Conservation (phyloP, 2,888 invertebrate species). For the Epinotia demarniana region DNA sequence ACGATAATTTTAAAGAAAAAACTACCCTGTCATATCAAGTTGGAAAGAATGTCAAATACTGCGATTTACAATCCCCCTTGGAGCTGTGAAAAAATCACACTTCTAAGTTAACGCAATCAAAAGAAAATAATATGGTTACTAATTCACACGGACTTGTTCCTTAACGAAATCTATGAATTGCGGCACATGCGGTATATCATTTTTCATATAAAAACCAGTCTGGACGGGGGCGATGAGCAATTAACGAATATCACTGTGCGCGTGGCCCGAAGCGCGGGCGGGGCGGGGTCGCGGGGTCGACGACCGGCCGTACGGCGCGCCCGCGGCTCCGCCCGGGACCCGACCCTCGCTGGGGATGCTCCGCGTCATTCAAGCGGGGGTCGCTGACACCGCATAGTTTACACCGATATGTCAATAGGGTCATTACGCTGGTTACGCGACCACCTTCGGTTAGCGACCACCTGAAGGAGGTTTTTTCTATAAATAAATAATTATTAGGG, state of each 20-base stretch:
- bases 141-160: too few relatives aligned
- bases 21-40: too few relatives aligned
- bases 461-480: too few relatives aligned
- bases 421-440: too few relatives aligned
- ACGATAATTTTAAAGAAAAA: neutral
- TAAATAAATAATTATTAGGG: too few relatives aligned
- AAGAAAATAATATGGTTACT: too few relatives aligned
- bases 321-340: conserved; percentile 19
- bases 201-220: conserved; percentile 30
- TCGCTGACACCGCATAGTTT: conserved; percentile 35
- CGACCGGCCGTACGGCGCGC: conserved; percentile 42
- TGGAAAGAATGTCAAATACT: too few relatives aligned
- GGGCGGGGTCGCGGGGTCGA: conserved; percentile 45
- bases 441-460: too few relatives aligned
- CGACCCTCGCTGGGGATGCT: conserved; percentile 37
- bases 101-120: too few relatives aligned
- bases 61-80: too few relatives aligned
- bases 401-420: conserved; percentile 30
- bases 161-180: conserved; percentile 14
- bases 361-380: conserved; percentile 21
- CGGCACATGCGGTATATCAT: neutral
- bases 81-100: too few relatives aligned
- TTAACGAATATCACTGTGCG: conserved; percentile 34
- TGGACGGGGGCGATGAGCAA: conserved; percentile 33
- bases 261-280: conserved; percentile 23